phyloP scores from a whole-genome alignment of 2,113 vertebrate genomes.

The Trematomus loennbergii region DNA sequence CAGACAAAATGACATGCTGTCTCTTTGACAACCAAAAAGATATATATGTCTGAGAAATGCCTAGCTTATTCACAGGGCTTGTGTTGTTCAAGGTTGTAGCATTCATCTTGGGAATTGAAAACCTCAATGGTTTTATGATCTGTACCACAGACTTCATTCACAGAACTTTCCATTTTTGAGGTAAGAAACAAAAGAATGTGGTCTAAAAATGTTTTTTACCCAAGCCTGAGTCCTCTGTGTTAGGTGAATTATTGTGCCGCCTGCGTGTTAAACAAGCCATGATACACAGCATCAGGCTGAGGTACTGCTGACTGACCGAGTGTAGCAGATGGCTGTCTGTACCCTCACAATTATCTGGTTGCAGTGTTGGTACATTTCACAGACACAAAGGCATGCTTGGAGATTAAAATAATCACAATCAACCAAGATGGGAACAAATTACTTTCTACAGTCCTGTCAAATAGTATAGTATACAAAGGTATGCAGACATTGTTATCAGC shows the following conservation, averaged over 20 bases:
- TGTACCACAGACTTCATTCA: background rate
- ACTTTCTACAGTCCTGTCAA: constrained; percentile 40
- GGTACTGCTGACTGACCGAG: background rate
- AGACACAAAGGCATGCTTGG: background rate
- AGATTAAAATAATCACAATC: constrained; percentile 39
- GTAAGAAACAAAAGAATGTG: constrained; percentile 29
- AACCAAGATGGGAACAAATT: constrained; percentile 27
- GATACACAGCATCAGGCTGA: too few relatives aligned
- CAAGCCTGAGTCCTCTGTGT: background rate
- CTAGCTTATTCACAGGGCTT: background rate
- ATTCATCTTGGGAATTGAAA: constrained; percentile 23
- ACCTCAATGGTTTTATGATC: constrained; percentile 9
- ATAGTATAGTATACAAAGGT: constrained; percentile 41
- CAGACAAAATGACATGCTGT: constrained; percentile 44
- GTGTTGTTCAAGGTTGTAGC: constrained; percentile 7
- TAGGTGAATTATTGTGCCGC: constrained; percentile 21
- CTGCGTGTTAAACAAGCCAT: constrained; percentile 11
- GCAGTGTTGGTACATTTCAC: constrained; percentile 5
- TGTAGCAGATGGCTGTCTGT: background rate
- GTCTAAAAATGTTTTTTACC: constrained; percentile 38
- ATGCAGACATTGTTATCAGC: constrained; percentile 33
- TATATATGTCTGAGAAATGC: constrained; percentile 17
- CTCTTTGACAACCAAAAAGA: constrained; percentile 10
- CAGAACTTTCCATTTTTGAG: constrained; percentile 8
- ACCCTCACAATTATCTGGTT: background rate